Base-by-base conservation (phyloP, 35 echinoderm and acorn worm genomes). In the Heliocidaris tuberculata region DNA sequence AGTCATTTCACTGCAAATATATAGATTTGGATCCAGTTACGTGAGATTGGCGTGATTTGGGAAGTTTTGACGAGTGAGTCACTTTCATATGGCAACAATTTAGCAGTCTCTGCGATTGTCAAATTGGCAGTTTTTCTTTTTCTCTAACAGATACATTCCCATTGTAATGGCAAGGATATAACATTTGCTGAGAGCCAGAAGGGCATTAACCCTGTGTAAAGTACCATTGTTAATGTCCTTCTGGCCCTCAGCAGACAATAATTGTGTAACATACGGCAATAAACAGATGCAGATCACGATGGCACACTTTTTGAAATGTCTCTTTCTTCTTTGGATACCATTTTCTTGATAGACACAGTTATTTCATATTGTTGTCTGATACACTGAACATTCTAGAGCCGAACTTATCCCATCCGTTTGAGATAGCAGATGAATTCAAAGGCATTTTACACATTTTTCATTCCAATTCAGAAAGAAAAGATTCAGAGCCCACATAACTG, bases 1-100 rank as follows among this genome's bases (percentile, higher is more conserved):
- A 78, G 65, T 78, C 65, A 78, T 78, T 78, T 78, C 65, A 78
- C 65, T 78, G 65, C 65, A n/a, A 78, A 78, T 78, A 78, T 78
- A 78, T 78, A 78, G 65, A 78, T 78, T 78, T n/a, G 65, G 65
- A 78, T 78, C 65, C 65, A 78, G 65, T 78, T 78, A 78, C 65
- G 17, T 78, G 15, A 78, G 65, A 78, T 78, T 78, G 65, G 65
- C 65, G 21, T 78, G 65, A 27, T 78, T 78, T 78, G 65, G 65
- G 65, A 78, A 78, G 65, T 78, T 78, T 78, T 78, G 65, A 78
- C 65, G 65, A 29, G 65, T 78, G 65, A 78, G 65, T 78, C 65
- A 78, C 21, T 78, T 6, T 78, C 65, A 78, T 78, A 19, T 78
- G 65, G 65, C 27, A 78, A 78, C 65, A 7, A 78, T 78, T 78